Evolutionary conservation across 1,140 invertebrate species (phyloP).

Genomic region (Lordiphosa clarofinis): DNA sequence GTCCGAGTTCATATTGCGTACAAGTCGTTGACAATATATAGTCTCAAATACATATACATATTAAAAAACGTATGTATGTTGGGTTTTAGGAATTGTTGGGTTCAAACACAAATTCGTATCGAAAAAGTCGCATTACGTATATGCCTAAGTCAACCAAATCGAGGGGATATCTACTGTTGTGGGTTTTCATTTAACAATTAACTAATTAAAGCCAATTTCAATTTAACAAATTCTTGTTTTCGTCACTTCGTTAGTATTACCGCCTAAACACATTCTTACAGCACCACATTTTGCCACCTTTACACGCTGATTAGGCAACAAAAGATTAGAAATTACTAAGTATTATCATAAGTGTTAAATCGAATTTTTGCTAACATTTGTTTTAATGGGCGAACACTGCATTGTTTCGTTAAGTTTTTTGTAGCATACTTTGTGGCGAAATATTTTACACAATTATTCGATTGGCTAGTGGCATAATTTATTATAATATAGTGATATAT

Average conservation of each 20-base stretch:
- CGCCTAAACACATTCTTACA: slow-evolving; percentile 47
- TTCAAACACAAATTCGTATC: slow-evolving; percentile 37
- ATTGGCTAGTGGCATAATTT: slow-evolving; percentile 72
- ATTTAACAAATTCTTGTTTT: slow-evolving; percentile 47
- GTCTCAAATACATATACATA: slow-evolving; percentile 75
- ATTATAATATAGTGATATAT: slow-evolving; percentile 69
- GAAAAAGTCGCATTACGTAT: slow-evolving; percentile 47
- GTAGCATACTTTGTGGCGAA: slow-evolving; percentile 27
- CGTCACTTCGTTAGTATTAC: slow-evolving; percentile 47
- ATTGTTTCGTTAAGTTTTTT: slow-evolving; percentile 29
- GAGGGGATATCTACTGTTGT: slow-evolving; percentile 25
- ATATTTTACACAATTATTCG: slow-evolving; percentile 74
- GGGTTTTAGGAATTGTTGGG: slow-evolving; percentile 40
- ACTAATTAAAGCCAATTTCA: slow-evolving; percentile 71
- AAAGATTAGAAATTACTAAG: slow-evolving; percentile 42
- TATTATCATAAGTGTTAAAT: slow-evolving; percentile 44
- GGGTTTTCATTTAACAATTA: slow-evolving; percentile 43
- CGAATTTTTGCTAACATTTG: slow-evolving; percentile 56
- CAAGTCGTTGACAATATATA: slow-evolving; percentile 60
- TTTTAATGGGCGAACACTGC: slow-evolving; percentile 8
- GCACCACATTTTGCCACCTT: slow-evolving; percentile 70
- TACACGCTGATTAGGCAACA: slow-evolving; percentile 36
- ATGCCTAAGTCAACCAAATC: too few species aligned
- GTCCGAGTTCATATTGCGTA: slow-evolving; percentile 70
- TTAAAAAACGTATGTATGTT: slow-evolving; percentile 66